phyloP scores from a whole-genome alignment of 2,113 vertebrate species.

The Miniopterus natalensis region DNA sequence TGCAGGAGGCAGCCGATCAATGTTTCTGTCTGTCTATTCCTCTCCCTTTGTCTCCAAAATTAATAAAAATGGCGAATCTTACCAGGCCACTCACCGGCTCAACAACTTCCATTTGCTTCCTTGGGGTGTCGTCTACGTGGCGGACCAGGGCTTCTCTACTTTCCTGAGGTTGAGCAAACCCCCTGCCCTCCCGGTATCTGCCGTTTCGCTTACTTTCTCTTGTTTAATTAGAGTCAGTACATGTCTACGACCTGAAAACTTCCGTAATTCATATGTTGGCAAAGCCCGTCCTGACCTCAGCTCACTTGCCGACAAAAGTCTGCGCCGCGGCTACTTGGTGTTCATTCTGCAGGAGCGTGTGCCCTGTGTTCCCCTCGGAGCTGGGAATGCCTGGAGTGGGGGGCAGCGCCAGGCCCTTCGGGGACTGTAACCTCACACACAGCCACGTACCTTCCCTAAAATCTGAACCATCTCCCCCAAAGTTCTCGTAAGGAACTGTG shows the following conservation, averaged over 20 bases:
- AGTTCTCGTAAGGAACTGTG: background rate
- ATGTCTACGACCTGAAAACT: background rate
- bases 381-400: background rate
- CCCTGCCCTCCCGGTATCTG: background rate
- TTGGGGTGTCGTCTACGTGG: background rate
- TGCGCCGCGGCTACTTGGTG: background rate
- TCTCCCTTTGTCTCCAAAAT: too few relatives aligned
- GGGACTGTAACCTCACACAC: background rate
- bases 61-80: background rate
- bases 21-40: too few relatives aligned
- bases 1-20: too few relatives aligned
- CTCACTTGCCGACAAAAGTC: background rate
- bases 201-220: background rate
- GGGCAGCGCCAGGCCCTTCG: background rate
- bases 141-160: background rate
- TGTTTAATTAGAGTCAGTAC: background rate
- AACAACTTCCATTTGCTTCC: background rate
- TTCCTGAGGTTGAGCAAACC: rapidly evolving
- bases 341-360: too few relatives aligned
- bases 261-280: background rate
- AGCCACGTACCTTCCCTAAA: background rate
- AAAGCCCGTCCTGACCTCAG: background rate
- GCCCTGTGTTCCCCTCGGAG: background rate
- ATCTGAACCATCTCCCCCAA: background rate
- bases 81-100: background rate